Evolutionary conservation across 2,113 vertebrate genomes (phyloP).

Genomic region (Xyliphius kryptos): DNA sequence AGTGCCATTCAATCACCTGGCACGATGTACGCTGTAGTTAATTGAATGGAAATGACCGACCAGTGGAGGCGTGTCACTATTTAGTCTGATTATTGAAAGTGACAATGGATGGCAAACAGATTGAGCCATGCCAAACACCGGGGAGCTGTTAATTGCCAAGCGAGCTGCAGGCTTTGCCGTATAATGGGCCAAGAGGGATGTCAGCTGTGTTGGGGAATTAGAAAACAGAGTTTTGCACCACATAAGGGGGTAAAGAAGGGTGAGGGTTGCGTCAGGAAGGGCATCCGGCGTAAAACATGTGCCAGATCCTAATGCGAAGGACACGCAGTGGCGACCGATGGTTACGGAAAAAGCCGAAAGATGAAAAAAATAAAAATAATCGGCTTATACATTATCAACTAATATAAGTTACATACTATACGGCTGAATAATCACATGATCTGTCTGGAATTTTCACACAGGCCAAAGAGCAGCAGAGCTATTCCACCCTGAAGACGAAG

Average conservation of each 20-base stretch:
- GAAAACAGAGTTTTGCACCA: too few relatives aligned
- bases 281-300: too few relatives aligned
- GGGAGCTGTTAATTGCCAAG: conserved; percentile 50
- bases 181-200: conserved; percentile 39
- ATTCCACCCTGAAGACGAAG: conserved; percentile 86
- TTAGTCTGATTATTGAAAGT: conserved; percentile 50
- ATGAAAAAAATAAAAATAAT: too few relatives aligned
- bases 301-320: too few relatives aligned
- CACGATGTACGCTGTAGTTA: conserved; percentile 50
- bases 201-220: conserved; percentile 42
- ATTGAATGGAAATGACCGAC: conserved; percentile 60
- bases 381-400: too few relatives aligned
- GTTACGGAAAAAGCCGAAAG: too few relatives aligned
- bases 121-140: conserved; percentile 40
- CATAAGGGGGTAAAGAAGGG: too few relatives aligned
- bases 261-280: too few relatives aligned
- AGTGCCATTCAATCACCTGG: conserved; percentile 48
- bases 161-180: conserved; percentile 29
- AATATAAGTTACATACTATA: too few relatives aligned
- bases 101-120: conserved; percentile 54
- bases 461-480: conserved; percentile 92
- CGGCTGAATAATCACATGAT: not conserved
- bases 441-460: conserved; percentile 47
- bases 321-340: too few relatives aligned
- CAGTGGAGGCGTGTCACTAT: conserved; percentile 37